phyloP scores from a whole-genome alignment of 2,113 vertebrate species.

The Laticauda colubrina region DNA sequence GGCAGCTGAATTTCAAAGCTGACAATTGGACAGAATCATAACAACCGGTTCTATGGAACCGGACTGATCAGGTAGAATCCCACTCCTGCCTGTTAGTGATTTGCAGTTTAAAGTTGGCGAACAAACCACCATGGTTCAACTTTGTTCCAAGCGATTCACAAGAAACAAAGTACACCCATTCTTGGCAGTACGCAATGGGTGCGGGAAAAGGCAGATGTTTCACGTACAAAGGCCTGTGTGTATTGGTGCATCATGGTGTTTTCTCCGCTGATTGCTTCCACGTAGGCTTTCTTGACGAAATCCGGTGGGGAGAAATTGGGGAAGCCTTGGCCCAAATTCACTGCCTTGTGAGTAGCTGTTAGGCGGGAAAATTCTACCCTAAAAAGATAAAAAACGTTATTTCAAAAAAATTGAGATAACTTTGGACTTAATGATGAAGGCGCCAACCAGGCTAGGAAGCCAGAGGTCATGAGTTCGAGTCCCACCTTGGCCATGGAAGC shows the following conservation, averaged over 20 bases:
- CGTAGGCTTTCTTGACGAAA: constrained; percentile 80
- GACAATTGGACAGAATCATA: too few species aligned
- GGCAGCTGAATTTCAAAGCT: too few species aligned
- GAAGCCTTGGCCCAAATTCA: constrained; percentile 94
- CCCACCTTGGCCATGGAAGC: not conserved
- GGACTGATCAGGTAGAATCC: too few species aligned
- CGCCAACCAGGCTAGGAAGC: not conserved
- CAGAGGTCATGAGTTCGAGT: not conserved
- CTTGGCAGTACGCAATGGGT: not conserved
- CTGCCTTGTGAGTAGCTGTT: constrained; percentile 74
- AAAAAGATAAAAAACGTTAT: constrained; percentile 18
- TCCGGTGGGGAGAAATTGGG: constrained; percentile 86
- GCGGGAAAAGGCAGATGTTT: not conserved
- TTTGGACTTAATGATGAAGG: not conserved
- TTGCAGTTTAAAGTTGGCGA: not conserved
- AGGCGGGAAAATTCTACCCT: constrained; percentile 87
- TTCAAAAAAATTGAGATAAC: not conserved
- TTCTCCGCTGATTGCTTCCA: constrained; percentile 65
- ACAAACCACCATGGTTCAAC: not conserved
- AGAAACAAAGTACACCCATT: not conserved
- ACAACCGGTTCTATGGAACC: too few species aligned
- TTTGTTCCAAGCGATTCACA: not conserved
- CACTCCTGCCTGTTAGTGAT: not conserved
- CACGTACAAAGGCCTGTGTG: constrained; percentile 86
- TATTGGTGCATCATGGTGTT: constrained; percentile 86